phyloP scores from a whole-genome alignment of 92 coral and sea anemone genomes.

The Diadumene lineata region DNA sequence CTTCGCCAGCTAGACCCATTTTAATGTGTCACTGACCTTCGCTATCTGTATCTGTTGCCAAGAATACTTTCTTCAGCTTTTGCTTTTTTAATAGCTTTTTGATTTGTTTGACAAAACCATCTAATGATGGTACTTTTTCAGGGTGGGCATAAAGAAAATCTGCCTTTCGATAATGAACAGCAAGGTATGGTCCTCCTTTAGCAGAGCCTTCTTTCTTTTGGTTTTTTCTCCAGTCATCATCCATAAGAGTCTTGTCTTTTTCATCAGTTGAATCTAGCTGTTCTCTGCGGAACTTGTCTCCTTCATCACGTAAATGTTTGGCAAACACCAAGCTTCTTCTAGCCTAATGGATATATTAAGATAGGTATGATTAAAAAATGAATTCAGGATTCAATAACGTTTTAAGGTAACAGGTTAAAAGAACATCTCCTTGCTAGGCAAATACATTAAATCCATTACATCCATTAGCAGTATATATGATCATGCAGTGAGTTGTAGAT shows the following conservation, averaged over 20 bases:
- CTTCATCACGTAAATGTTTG: conserved; percentile 87
- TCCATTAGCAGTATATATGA: too few species aligned
- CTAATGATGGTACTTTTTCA: conserved; percentile 80
- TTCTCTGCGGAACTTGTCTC: conserved; percentile 88
- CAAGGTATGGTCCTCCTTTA: conserved; percentile 90
- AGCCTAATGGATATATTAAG: conserved; percentile 83
- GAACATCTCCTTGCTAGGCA: too few species aligned
- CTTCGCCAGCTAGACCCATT: not conserved
- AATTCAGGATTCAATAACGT: too few species aligned
- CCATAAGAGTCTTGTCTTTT: conserved; percentile 81
- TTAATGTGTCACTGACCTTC: conserved; percentile 52
- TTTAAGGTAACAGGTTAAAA: too few species aligned
- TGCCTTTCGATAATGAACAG: conserved; percentile 85
- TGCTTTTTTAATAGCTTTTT: conserved; percentile 71
- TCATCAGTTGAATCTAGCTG: conserved; percentile 82
- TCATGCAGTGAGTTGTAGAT: too few species aligned
- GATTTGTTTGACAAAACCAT: conserved; percentile 84
- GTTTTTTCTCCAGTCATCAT: conserved; percentile 93
- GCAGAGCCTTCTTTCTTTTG: conserved; percentile 86
- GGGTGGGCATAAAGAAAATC: conserved; percentile 94
- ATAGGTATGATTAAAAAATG: too few species aligned
- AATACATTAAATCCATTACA: too few species aligned
- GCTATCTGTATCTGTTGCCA: conserved; percentile 87
- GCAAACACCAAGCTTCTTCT: conserved; percentile 97
- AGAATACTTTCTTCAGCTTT: conserved; percentile 80